Base-by-base conservation (phyloP, 2,797 vertebrate species). In the Craterocephalus amniculus region DNA sequence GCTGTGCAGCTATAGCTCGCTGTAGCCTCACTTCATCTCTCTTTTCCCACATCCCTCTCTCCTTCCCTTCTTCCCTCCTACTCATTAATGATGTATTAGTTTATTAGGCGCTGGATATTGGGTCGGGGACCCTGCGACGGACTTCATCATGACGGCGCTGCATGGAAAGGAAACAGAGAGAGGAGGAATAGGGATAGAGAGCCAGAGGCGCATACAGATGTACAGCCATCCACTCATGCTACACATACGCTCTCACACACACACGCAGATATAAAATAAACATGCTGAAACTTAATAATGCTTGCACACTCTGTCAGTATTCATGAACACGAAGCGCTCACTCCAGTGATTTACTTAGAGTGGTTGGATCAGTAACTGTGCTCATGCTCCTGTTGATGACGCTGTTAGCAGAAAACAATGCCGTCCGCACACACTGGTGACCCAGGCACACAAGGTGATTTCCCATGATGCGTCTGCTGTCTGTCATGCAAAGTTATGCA, bases 71-170 rank as follows among this genome's bases (percentile, higher is more conserved):
- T 57, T 72, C 63, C 80, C 68, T 80, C 79, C 52, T 63, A 83
- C 90, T 91, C 90, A 92, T 91, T 93, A 92, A 91, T 92, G 90
- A 93, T 91, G 92, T 92, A 92, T 93, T 92, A 89, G 89, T 91
- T 89, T 91, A 89, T 91, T 90, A 91, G 87, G 84, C 79, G 70
- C 83, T 85, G 88, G 90, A 91, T 91, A 92, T 91, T 91, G 90
- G 91, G 89, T 91, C 80, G 82, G 89, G 89, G 89, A 91, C 90
- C 87, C 78, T 86, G 87, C 84, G 80, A 88, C 81, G 85, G 85
- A 91, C 90, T 90, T 88, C 89, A 90, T 88, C 86, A 87, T 67
- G 74, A 80, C 76, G 54, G 78, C 79, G 86, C 85, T 62, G 78
- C 58, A 75, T 80, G 63, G 84, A 88, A 85, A 82, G 85, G 84